phyloP scores from a whole-genome alignment of 1,140 invertebrate genomes.

The Drosophila equinoxialis region DNA sequence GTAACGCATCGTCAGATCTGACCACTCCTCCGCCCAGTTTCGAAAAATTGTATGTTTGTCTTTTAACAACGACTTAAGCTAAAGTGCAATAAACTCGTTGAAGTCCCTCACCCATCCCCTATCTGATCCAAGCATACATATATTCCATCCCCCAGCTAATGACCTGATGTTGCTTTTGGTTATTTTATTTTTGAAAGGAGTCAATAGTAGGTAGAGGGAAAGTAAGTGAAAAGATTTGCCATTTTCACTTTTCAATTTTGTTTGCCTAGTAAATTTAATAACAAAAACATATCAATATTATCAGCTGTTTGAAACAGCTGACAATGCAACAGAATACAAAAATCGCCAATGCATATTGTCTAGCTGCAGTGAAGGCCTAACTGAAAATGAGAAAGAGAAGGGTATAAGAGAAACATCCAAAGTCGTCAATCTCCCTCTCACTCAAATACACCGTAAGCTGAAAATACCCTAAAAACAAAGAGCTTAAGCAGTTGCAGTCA shows the following conservation, averaged over 20 bases:
- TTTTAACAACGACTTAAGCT: conserved; percentile 60
- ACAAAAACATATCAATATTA: conserved; percentile 57
- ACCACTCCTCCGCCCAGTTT: background rate
- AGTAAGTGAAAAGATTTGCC: conserved; percentile 7
- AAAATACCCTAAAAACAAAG: too few relatives aligned
- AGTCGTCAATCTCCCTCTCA: conserved; percentile 11
- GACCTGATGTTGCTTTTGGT: conserved; percentile 45
- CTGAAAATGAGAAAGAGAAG: background rate
- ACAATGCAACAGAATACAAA: conserved; percentile 21
- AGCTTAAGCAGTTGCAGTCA: too few relatives aligned
- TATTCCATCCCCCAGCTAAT: conserved; percentile 41
- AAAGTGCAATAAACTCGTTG: conserved; percentile 77
- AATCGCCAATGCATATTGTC: conserved; percentile 36
- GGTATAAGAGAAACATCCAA: background rate
- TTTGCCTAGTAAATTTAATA: conserved; percentile 34
- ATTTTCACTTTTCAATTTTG: conserved; percentile 18
- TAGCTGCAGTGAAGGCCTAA: conserved; percentile 55
- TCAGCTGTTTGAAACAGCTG: conserved; percentile 49
- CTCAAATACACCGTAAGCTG: background rate
- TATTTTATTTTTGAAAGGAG: conserved; percentile 24
- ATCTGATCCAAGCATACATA: conserved; percentile 21
- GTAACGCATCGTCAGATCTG: conserved; percentile 18
- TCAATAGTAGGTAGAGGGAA: background rate
- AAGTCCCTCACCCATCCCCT: conserved; percentile 8
- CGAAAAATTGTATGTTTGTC: conserved; percentile 59